Percentiles rank a stretch among this genome's conserved stretches.
Evolutionary conservation across 2,888 invertebrate species (phyloP).

Genomic region (Troglohyphantes excavatus): DNA sequence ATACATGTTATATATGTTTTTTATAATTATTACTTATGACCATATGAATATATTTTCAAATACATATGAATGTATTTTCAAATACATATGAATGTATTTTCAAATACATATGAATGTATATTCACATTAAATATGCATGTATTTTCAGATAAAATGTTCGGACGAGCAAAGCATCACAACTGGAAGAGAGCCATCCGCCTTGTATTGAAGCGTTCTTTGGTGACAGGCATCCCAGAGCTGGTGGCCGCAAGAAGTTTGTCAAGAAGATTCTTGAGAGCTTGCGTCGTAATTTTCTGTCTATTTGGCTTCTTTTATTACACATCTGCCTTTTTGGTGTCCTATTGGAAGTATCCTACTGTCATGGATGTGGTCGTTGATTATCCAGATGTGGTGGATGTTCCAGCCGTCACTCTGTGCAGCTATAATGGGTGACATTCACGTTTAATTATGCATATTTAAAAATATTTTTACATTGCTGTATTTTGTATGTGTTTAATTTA

Average conservation of each 20-base stretch:
- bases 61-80: no score
- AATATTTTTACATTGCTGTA: no score
- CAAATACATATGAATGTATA: no score
- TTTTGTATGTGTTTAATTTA: no score
- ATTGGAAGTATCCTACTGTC: slow-evolving; percentile 66
- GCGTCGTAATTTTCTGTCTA: slow-evolving; percentile 40
- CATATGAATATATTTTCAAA: no score
- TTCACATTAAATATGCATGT: no score
- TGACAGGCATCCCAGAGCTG: slow-evolving; percentile 64
- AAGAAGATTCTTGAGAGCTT: slow-evolving; percentile 22
- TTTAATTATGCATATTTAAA: no score
- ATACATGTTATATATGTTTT: no score
- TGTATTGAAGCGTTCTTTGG: slow-evolving; percentile 27
- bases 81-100: no score
- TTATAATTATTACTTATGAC: no score
- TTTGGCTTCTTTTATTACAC: slow-evolving; percentile 57
- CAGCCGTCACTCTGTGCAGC: slow-evolving; percentile 65
- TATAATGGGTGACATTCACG: slow-evolving; percentile 52
- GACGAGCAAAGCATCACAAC: background rate
- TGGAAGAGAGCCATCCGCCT: background rate
- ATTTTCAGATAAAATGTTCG: background rate
- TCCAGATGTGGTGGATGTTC: slow-evolving; percentile 37
- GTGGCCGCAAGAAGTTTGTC: slow-evolving; percentile 2
- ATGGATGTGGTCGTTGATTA: slow-evolving; percentile 57
- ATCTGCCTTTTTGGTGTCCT: slow-evolving; percentile 6